Conservation (phyloP, 2,888 invertebrate genomes). For the Megaustenia siamemsis region DNA sequence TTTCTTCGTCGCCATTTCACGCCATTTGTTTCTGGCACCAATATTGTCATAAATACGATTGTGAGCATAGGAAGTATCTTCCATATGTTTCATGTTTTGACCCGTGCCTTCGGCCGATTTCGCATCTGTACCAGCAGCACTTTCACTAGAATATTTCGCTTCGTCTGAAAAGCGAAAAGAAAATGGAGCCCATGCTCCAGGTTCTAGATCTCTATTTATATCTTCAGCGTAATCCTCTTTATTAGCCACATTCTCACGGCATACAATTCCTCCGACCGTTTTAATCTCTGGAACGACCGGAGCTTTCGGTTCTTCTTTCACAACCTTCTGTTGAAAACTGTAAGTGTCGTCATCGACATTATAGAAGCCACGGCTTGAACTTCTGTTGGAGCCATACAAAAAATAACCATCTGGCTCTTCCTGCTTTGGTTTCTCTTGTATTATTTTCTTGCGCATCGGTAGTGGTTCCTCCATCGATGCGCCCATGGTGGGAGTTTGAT, state of each 20-base stretch:
- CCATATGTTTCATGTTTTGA: background rate
- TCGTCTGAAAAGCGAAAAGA: slow-evolving; percentile 24
- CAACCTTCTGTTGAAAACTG: background rate
- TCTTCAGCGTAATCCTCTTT: slow-evolving; percentile 50
- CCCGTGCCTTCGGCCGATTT: background rate
- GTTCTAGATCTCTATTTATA: slow-evolving; percentile 43
- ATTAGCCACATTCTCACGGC: slow-evolving; percentile 47
- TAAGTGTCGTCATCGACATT: background rate
- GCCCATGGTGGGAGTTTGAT: background rate
- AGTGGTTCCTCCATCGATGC: too few species aligned
- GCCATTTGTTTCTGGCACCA: slow-evolving; percentile 34
- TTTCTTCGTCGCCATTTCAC: slow-evolving; percentile 6
- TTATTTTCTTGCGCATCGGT: too few species aligned
- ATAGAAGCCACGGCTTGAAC: background rate
- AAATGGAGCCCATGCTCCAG: slow-evolving; percentile 24
- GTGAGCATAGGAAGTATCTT: slow-evolving; percentile 19
- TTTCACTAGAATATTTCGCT: background rate
- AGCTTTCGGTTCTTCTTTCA: background rate
- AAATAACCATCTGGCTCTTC: slow-evolving; percentile 44
- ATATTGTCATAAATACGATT: slow-evolving; percentile 18
- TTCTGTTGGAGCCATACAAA: background rate
- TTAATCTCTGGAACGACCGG: slow-evolving; percentile 9
- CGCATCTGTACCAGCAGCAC: background rate
- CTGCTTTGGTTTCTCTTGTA: too few species aligned
- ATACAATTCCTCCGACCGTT: slow-evolving; percentile 45